These are phyloP conservation scores for Neogobius melanostomus DNA, from an alignment of 2,113 vertebrate genomes.

Conservation along the genomic window DNA sequence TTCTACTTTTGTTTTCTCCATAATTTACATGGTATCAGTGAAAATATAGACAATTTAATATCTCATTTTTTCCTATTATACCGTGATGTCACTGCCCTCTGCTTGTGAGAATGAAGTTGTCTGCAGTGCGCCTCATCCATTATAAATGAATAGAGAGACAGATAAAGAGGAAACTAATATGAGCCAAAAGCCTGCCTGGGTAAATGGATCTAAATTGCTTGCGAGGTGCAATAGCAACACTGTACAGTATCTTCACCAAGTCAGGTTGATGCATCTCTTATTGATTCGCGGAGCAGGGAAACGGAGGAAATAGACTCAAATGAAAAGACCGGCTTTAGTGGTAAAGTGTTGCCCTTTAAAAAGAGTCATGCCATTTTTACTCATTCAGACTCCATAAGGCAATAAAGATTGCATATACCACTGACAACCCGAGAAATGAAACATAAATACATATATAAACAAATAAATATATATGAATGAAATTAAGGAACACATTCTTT, in stretches of 20 bases:
- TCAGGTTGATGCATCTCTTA: constrained; percentile 10
- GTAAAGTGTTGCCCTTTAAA: neutral
- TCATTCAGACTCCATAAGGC: neutral
- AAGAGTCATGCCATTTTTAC: neutral
- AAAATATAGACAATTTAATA: neutral
- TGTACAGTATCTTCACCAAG: constrained; percentile 7
- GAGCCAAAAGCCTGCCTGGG: constrained; percentile 4
- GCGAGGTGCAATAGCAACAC: constrained; percentile 8
- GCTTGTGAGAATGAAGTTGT: constrained; percentile 14
- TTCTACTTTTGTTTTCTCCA: too few relatives aligned
- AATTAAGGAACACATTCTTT: too few relatives aligned
- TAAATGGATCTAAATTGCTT: constrained; percentile 4
- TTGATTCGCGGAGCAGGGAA: neutral
- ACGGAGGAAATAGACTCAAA: neutral
- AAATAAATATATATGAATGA: too few relatives aligned
- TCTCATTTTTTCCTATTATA: neutral
- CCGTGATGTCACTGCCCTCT: constrained; percentile 11
- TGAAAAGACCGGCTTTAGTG: neutral
- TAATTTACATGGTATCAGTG: too few relatives aligned
- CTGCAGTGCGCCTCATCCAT: constrained; percentile 33
- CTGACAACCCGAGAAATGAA: too few relatives aligned
- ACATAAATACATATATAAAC: too few relatives aligned
- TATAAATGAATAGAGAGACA: constrained; percentile 33
- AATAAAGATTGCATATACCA: too few relatives aligned
- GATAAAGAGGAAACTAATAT: constrained; percentile 7